These are phyloP conservation scores for Ovis canadensis DNA, from an alignment of 2,113 vertebrate species.

Conservation along the genomic window DNA sequence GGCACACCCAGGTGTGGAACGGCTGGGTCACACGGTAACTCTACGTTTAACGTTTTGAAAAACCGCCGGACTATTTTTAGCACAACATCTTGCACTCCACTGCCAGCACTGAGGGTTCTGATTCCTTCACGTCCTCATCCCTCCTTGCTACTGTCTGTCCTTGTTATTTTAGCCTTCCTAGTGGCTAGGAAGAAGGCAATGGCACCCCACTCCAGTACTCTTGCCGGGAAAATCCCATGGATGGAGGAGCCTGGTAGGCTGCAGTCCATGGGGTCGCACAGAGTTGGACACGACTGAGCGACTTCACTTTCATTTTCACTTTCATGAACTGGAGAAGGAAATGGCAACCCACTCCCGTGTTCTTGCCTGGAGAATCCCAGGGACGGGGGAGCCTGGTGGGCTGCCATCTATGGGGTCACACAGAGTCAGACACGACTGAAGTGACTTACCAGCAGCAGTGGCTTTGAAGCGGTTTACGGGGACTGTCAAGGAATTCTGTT, in stretches of 20 bases:
- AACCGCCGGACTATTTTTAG: neutral
- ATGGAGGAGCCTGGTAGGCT: too few species aligned
- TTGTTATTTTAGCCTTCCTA: neutral
- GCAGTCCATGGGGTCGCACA: too few species aligned
- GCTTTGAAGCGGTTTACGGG: neutral
- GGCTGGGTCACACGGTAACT: neutral
- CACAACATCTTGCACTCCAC: too few species aligned
- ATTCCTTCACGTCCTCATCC: neutral
- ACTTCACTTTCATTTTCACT: too few species aligned
- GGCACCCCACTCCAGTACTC: too few species aligned
- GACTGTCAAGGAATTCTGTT: neutral
- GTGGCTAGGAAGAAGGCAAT: neutral
- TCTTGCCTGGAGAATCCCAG: too few species aligned
- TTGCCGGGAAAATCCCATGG: too few species aligned
- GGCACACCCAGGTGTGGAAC: neutral
- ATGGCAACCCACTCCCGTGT: too few species aligned
- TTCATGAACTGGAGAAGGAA: too few species aligned
- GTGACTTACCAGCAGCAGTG: neutral
- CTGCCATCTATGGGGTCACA: rapidly evolving
- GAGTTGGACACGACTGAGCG: too few species aligned
- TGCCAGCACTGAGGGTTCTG: neutral
- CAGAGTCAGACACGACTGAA: too few species aligned
- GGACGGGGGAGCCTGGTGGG: too few species aligned
- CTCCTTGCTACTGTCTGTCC: neutral
- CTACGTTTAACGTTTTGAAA: neutral